Evolutionary conservation across 2,113 vertebrate genomes (phyloP).

Genomic region (Hemichromis elongatus): DNA sequence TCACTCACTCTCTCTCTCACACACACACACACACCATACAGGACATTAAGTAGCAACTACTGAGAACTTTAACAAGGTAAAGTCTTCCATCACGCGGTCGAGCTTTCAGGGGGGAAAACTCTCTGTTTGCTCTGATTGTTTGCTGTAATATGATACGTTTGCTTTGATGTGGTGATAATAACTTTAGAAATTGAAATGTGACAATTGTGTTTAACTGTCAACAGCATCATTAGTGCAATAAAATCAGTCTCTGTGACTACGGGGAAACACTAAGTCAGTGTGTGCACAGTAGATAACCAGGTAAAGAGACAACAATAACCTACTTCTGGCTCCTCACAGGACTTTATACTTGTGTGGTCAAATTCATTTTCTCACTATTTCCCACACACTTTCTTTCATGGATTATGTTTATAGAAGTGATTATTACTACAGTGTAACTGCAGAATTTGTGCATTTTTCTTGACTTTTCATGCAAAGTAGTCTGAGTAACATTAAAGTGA

Average conservation of each 20-base stretch:
- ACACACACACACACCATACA: not conserved
- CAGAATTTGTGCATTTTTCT: not conserved
- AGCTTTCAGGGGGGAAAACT: not conserved
- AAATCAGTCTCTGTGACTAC: not conserved
- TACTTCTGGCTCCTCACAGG: not conserved
- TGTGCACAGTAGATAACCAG: not conserved
- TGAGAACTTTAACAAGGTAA: slow-evolving; percentile 3
- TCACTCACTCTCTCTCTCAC: not conserved
- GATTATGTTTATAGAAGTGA: not conserved
- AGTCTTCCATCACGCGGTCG: not conserved
- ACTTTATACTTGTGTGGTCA: not conserved
- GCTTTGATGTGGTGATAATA: not conserved
- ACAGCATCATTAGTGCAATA: not conserved
- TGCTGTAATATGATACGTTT: not conserved
- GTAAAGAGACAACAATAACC: not conserved
- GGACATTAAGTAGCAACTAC: not conserved
- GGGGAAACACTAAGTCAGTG: not conserved
- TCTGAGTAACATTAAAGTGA: not conserved
- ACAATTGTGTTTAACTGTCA: not conserved
- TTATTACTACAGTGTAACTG: not conserved
- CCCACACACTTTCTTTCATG: not conserved
- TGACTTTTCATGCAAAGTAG: not conserved
- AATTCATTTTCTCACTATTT: not conserved
- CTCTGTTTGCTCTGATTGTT: not conserved
- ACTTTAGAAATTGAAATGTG: not conserved